Evolutionary conservation across 2,113 vertebrate species (phyloP).

Genomic region (Brachypteracias leptosomus): DNA sequence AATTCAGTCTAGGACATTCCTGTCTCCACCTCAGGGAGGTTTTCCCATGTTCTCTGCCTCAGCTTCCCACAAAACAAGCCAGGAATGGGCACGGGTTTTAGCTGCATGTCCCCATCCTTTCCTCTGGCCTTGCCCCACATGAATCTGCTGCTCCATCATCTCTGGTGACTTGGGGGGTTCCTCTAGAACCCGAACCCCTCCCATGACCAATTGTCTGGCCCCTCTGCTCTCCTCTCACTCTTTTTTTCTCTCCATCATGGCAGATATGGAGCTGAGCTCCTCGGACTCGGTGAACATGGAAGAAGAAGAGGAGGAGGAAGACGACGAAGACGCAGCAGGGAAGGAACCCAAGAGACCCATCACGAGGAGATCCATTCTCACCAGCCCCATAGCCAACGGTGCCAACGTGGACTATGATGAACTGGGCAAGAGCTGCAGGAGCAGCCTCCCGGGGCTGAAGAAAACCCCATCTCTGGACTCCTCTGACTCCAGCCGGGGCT

Average conservation of each 20-base stretch:
- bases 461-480: conserved; percentile 75
- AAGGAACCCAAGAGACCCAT: conserved; percentile 68
- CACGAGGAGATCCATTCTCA: conserved; percentile 72
- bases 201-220: not conserved
- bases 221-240: not conserved
- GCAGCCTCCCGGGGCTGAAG: conserved; percentile 72
- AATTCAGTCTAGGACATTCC: not conserved
- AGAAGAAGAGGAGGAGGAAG: conserved; percentile 67
- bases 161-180: not conserved
- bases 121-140: rapidly evolving
- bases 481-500: conserved; percentile 72
- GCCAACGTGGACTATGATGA: conserved; percentile 77
- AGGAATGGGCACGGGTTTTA: not conserved
- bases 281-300: conserved; percentile 72
- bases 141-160: not conserved
- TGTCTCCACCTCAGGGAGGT: not conserved
- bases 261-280: conserved; percentile 80
- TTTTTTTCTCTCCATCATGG: not conserved
- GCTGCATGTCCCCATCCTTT: rapidly evolving
- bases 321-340: conserved; percentile 55
- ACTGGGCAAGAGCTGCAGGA: conserved; percentile 71
- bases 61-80: not conserved
- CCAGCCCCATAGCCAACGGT: conserved; percentile 77
- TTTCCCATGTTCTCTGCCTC: not conserved
- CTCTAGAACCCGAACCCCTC: not conserved